Conservation (phyloP, 2,888 invertebrate genomes). For the Apamea monoglypha region DNA sequence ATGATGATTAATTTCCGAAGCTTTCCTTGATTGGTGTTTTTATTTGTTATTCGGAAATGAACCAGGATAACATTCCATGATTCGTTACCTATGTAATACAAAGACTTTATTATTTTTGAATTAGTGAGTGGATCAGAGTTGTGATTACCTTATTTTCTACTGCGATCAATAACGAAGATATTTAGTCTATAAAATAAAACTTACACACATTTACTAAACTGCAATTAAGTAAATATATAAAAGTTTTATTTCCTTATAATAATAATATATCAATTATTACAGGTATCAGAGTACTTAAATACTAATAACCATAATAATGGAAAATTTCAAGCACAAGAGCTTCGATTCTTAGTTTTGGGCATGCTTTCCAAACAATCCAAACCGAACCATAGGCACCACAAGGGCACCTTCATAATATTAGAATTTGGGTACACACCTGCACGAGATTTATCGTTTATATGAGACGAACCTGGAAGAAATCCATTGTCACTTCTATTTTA, state of each 20-base stretch:
- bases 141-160: not conserved
- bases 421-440: not conserved
- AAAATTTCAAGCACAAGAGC: not conserved
- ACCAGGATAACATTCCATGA: slow-evolving; percentile 31
- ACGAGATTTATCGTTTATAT: not conserved
- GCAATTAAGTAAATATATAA: not conserved
- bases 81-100: slow-evolving; percentile 24
- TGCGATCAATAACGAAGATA: not conserved
- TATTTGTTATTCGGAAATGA: slow-evolving; percentile 46
- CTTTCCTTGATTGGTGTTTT: slow-evolving; percentile 48
- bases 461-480: not conserved
- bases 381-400: not conserved
- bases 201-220: not conserved
- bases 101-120: slow-evolving; percentile 30
- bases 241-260: not conserved
- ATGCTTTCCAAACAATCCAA: not conserved
- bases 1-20: slow-evolving; percentile 51
- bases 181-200: slow-evolving; percentile 4
- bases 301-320: not conserved
- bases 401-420: no score
- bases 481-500: no score
- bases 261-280: not conserved
- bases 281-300: not conserved
- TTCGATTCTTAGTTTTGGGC: not conserved
- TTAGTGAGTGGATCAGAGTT: not conserved